Percentiles rank a stretch among this genome's conserved stretches.
Conservation (phyloP, 2,888 invertebrate genomes). For the Noctua janthe region DNA sequence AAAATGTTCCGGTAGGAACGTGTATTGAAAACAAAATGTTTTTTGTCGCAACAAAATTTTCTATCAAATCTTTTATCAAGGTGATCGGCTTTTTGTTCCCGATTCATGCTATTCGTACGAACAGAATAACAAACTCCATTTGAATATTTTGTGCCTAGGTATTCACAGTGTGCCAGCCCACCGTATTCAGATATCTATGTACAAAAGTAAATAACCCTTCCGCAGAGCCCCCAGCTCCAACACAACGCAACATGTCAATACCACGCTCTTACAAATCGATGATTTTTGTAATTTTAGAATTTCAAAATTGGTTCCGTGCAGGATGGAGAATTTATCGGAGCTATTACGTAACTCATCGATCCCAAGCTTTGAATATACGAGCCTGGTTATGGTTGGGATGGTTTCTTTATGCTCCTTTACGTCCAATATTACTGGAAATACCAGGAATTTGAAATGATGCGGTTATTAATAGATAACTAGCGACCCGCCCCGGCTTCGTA, state of each 20-base stretch:
- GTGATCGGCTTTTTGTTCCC: constrained; percentile 57
- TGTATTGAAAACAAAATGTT: constrained; percentile 34
- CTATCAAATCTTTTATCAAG: constrained; percentile 49
- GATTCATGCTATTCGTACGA: constrained; percentile 42
- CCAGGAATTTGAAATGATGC: constrained; percentile 19
- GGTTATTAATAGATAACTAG: background rate
- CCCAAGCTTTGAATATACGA: constrained; percentile 47
- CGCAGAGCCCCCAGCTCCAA: constrained; percentile 9
- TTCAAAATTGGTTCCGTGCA: constrained; percentile 50
- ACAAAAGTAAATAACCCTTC: constrained; percentile 60
- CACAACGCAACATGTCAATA: constrained; percentile 57
- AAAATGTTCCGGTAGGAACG: background rate
- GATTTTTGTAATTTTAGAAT: constrained; percentile 61
- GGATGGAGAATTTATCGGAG: constrained; percentile 53
- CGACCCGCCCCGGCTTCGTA: no score
- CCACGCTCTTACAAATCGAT: constrained; percentile 49
- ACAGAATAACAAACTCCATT: constrained; percentile 57
- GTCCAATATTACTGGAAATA: constrained; percentile 19
- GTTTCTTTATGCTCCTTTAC: constrained; percentile 51
- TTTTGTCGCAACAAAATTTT: constrained; percentile 26
- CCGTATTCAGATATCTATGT: constrained; percentile 52
- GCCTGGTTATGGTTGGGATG: constrained; percentile 39
- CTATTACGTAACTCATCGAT: constrained; percentile 53
- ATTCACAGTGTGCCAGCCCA: constrained; percentile 37
- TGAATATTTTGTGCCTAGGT: constrained; percentile 57